Conservation (phyloP, 2,797 vertebrate genomes). For the Sebastes oblongus region DNA sequence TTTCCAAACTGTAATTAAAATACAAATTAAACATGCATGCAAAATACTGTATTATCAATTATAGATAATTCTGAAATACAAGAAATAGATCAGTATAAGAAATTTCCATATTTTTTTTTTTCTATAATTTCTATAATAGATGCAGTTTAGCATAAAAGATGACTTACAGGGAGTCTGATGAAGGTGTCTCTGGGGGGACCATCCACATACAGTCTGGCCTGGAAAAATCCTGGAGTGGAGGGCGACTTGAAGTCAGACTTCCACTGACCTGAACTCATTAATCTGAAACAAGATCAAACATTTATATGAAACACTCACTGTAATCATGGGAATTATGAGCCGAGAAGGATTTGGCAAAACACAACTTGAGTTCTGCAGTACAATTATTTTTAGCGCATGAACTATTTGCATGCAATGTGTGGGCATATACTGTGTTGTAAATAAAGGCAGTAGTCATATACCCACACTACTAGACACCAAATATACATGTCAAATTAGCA, state of each 20-base stretch:
- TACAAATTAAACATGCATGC: not conserved
- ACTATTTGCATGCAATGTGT: not conserved
- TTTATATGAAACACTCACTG: not conserved
- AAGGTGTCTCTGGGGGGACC: constrained; percentile 87
- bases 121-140: not conserved
- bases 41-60: not conserved
- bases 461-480: not conserved
- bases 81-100: not conserved
- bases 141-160: not conserved
- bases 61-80: not conserved
- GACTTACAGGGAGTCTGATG: constrained; percentile 85
- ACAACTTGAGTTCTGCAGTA: not conserved
- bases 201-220: constrained; percentile 79
- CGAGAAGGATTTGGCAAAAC: not conserved
- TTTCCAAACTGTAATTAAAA: not conserved
- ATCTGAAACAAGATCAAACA: constrained; percentile 69
- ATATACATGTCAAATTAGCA: not conserved
- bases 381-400: not conserved
- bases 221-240: constrained; percentile 85
- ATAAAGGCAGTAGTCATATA: not conserved
- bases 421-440: not conserved
- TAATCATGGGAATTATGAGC: not conserved
- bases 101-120: not conserved
- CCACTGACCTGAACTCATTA: constrained; percentile 77
- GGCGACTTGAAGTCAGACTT: constrained; percentile 70